These are phyloP conservation scores for Oligia fasciuncula DNA, from an alignment of 2,888 invertebrate genomes.

Conservation along the genomic window DNA sequence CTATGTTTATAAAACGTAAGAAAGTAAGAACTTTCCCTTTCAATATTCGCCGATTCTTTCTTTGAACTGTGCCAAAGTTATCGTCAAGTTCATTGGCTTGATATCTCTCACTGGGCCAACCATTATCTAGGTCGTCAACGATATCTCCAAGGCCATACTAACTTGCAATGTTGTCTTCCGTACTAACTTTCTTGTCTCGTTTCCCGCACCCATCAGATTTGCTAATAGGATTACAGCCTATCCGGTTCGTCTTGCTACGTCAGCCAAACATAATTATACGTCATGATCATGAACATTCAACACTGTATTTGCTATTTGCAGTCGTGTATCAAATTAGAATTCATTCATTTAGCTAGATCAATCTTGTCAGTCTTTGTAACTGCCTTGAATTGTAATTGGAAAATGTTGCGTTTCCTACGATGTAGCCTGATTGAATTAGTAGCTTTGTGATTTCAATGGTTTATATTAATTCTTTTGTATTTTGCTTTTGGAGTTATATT, in stretches of 20 bases:
- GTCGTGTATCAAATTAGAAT: slow-evolving; percentile 51
- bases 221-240: slow-evolving; percentile 32
- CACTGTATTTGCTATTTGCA: slow-evolving; percentile 31
- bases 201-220: slow-evolving; percentile 49
- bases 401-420: slow-evolving; percentile 51
- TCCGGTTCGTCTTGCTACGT: slow-evolving; percentile 33
- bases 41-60: slow-evolving; percentile 48
- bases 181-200: slow-evolving; percentile 57
- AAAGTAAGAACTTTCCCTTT: slow-evolving; percentile 62
- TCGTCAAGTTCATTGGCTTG: slow-evolving; percentile 61
- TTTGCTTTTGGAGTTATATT: slow-evolving; percentile 14
- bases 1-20: slow-evolving; percentile 41
- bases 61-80: slow-evolving; percentile 55
- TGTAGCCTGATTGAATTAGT: slow-evolving; percentile 42
- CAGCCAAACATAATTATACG: slow-evolving; percentile 4
- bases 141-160: slow-evolving; percentile 60
- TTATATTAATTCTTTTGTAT: slow-evolving; percentile 32
- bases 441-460: slow-evolving; percentile 40
- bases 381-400: slow-evolving; percentile 59
- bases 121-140: slow-evolving; percentile 58
- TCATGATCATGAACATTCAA: slow-evolving; percentile 23
- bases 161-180: slow-evolving; percentile 39
- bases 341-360: slow-evolving; percentile 44
- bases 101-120: slow-evolving; percentile 58
- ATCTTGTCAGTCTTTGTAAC: slow-evolving; percentile 41